Base-by-base conservation (phyloP, 2,888 invertebrate genomes). In the Rhodophaea formosa region DNA sequence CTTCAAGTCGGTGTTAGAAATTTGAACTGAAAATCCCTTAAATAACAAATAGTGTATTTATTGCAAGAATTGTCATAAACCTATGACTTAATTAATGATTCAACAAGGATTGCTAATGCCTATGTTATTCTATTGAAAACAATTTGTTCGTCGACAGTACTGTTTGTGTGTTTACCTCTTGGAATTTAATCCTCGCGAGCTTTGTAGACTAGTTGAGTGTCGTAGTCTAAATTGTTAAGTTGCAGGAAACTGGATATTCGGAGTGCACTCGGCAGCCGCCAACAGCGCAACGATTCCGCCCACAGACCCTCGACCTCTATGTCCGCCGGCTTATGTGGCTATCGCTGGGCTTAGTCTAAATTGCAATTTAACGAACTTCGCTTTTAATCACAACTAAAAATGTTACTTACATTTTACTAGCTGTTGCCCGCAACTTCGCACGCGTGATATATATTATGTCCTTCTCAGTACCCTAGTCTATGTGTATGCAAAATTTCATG, bases 331-430 rank as follows among this genome's bases (percentile, higher is more conserved):
- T 86, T 86, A 86, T 81, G 78, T 77, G 77, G 78, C 75, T 75
- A 84, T 79, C 75, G 70, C 74, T 70, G 72, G 69, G 84, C 79
- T 87, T 86, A 85, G 77, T 79, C 80, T 81, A 80, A 83, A 86
- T 83, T 85, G 82, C 81, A 84, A 83, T 84, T 82, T 82, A 84
- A 82, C 74, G 72, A 79, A 82, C 77, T 79, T 77, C 65, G 69
- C 70, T 72, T 68, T 70, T 71, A 65, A 61, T 67, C 64, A 52
- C 45, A 49, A 17, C 52, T 44, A 30, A 51, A 16, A 42, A 45
- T 54, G 35, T 8, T 10, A n/a, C n/a, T n/a, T n/a, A n/a, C n/a
- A n/a, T n/a, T n/a, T n/a, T n/a, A n/a, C n/a, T n/a, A n/a, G n/a
- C n/a, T n/a, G n/a, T n/a, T n/a, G n/a, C n/a, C n/a, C n/a, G n/a